Evolutionary conservation across 2,888 invertebrate genomes (phyloP).

Genomic region (Brachylomia viminalis): DNA sequence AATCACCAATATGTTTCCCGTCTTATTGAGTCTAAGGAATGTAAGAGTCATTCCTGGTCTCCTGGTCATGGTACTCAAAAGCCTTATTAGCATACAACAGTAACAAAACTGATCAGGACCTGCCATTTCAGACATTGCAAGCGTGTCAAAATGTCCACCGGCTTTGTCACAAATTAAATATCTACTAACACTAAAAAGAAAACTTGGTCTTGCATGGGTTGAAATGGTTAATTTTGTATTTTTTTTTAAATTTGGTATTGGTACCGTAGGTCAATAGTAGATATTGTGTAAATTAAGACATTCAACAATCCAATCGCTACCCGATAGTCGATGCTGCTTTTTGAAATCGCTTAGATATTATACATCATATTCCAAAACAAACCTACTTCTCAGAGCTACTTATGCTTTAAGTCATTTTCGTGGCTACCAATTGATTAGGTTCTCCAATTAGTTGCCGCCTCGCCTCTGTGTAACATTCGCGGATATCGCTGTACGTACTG

Average conservation of each 20-base stretch:
- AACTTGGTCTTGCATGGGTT: background rate
- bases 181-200: background rate
- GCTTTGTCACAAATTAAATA: slow-evolving; percentile 7
- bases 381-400: background rate
- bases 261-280: background rate
- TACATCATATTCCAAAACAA: background rate
- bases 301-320: background rate
- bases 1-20: background rate
- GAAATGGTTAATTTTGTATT: background rate
- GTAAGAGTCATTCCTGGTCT: slow-evolving; percentile 54
- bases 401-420: slow-evolving; percentile 33
- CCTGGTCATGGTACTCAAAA: slow-evolving; percentile 69
- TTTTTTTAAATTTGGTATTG: background rate
- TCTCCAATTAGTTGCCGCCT: slow-evolving; percentile 74
- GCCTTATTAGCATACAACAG: slow-evolving; percentile 77
- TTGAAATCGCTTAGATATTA: slow-evolving; percentile 46
- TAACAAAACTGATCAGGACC: slow-evolving; percentile 61
- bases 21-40: background rate
- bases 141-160: background rate
- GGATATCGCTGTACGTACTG: slow-evolving; percentile 76
- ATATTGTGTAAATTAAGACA: background rate
- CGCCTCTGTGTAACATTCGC: slow-evolving; percentile 74
- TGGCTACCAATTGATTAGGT: slow-evolving; percentile 69
- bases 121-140: slow-evolving; percentile 73
- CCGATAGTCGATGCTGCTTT: background rate